A percentile compares a stretch with the other conserved stretches of the same genome.
Evolutionary conservation across 2,797 vertebrate genomes (phyloP).

Genomic region (Etheostoma nigrum): DNA sequence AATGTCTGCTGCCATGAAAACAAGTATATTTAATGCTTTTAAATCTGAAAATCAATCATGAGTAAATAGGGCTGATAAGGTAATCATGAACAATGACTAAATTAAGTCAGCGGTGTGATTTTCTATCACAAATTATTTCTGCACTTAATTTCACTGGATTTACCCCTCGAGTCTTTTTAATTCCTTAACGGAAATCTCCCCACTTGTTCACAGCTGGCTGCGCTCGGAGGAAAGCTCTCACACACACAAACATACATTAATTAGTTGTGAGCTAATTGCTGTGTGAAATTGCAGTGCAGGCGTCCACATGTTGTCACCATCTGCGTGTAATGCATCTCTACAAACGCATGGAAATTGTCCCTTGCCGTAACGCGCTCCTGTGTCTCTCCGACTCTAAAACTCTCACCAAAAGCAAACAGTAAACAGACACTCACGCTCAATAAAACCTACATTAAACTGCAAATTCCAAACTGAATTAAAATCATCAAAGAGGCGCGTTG

Average conservation of each 20-base stretch:
- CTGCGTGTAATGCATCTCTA: conserved; percentile 38
- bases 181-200: conserved; percentile 31
- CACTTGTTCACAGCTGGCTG: conserved; percentile 57
- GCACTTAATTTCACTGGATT: conserved; percentile 16
- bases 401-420: conserved; percentile 13
- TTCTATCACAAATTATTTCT: conserved; percentile 9
- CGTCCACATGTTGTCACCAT: conserved; percentile 56
- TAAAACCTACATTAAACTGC: conserved; percentile 55
- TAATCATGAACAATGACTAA: conserved; percentile 36
- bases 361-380: background rate
- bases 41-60: conserved; percentile 38
- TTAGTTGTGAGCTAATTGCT: conserved; percentile 60
- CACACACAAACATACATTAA: conserved; percentile 40
- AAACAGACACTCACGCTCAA: conserved; percentile 32
- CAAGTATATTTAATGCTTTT: conserved; percentile 30
- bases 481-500: conserved; percentile 41
- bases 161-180: conserved; percentile 9
- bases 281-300: conserved; percentile 34
- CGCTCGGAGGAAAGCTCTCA: conserved; percentile 21
- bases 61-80: conserved; percentile 32
- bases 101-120: conserved; percentile 19
- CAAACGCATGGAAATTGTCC: conserved; percentile 40
- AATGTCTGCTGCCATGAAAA: conserved; percentile 56
- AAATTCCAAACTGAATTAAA: conserved; percentile 27
- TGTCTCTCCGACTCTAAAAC: conserved; percentile 17